Percentiles rank a stretch among this genome's conserved stretches.
Evolutionary conservation across 2,113 vertebrate genomes (phyloP).

Genomic region (Syngnathus scovelli): DNA sequence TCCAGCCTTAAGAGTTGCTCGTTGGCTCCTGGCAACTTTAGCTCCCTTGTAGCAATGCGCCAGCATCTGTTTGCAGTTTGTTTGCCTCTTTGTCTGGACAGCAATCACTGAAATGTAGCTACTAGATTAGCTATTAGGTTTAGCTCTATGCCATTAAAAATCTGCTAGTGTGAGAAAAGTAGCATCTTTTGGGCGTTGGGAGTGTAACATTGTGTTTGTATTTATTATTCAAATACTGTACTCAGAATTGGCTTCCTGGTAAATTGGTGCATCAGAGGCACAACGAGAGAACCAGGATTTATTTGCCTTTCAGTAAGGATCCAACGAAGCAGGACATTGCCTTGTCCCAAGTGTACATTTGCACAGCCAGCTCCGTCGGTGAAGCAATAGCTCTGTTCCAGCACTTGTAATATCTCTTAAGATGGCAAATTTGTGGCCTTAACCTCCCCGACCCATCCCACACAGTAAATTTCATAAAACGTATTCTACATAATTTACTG

Average conservation of each 20-base stretch:
- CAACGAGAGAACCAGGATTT: no score
- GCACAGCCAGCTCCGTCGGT: not conserved
- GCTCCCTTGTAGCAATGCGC: not conserved
- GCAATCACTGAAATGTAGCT: no score
- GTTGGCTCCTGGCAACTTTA: slow-evolving; percentile 1
- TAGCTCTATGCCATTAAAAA: not conserved
- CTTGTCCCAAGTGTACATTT: not conserved
- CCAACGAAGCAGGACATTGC: no score
- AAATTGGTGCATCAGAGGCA: no score
- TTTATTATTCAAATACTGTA: not conserved
- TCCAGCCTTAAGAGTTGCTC: not conserved
- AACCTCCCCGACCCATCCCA: not conserved
- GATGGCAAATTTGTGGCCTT: not conserved
- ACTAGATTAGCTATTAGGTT: not conserved
- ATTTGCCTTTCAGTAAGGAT: no score
- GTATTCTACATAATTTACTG: no score
- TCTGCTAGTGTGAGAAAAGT: not conserved
- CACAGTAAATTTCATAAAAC: no score
- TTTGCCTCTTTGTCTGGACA: not conserved
- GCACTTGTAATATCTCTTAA: not conserved
- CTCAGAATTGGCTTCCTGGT: not conserved
- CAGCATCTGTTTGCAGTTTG: slow-evolving; percentile 5
- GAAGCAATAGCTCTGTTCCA: not conserved
- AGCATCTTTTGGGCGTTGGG: not conserved
- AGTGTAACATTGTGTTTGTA: not conserved